Conservation (phyloP, 2,113 vertebrate species). For the Otolemur garnettii region DNA sequence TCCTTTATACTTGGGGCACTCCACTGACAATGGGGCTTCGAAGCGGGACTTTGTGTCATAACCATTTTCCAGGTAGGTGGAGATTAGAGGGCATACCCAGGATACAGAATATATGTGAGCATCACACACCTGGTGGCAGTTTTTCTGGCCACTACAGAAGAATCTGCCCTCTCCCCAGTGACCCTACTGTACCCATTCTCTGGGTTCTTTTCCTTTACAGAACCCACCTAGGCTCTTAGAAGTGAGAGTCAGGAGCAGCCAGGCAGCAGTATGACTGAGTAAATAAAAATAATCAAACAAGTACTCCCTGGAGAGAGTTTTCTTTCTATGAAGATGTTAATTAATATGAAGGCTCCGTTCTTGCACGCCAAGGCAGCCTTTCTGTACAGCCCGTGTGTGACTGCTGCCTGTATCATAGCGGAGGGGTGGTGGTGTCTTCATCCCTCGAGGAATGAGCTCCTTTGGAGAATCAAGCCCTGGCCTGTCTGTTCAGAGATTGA, state of each 20-base stretch:
- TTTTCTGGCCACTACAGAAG: not conserved
- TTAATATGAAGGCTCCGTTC: conserved; percentile 64
- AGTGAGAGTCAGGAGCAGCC: not conserved
- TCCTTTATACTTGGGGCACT: not conserved
- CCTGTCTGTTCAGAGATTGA: not conserved
- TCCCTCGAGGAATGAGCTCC: not conserved
- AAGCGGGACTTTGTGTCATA: not conserved
- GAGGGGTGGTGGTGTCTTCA: not conserved
- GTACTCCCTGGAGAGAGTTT: conserved; percentile 78
- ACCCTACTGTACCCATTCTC: not conserved
- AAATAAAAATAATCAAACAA: conserved; percentile 83
- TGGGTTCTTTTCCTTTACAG: not conserved
- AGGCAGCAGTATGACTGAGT: conserved; percentile 67
- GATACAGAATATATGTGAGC: rapidly evolving
- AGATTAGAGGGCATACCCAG: rapidly evolving
- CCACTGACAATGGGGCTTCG: not conserved
- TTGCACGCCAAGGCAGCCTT: conserved; percentile 29
- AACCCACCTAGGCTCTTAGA: not conserved
- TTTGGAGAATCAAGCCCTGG: not conserved
- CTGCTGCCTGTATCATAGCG: not conserved
- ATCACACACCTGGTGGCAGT: rapidly evolving
- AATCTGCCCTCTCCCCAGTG: not conserved
- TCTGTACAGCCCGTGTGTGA: not conserved
- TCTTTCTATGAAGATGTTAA: conserved; percentile 84
- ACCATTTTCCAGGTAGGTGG: not conserved